Evolutionary conservation across 2,797 vertebrate species (phyloP).

Genomic region (Parotocinclus haroldoi): DNA sequence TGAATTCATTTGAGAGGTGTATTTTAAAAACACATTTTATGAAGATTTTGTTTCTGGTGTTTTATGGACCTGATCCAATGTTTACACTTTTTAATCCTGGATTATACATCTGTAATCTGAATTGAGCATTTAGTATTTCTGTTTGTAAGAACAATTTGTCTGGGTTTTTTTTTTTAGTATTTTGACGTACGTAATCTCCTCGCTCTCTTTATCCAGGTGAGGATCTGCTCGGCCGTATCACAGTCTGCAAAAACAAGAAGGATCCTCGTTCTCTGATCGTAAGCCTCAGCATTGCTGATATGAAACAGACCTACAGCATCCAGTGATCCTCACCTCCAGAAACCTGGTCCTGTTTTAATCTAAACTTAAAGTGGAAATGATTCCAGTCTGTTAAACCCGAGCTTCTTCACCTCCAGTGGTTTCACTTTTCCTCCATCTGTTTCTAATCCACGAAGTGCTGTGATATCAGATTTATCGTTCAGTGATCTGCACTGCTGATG

Average conservation of each 20-base stretch:
- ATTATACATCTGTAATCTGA: too few species aligned
- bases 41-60: too few species aligned
- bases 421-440: conserved; percentile 27
- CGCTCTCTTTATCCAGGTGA: conserved; percentile 68
- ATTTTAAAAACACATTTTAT: too few species aligned
- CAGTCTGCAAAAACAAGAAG: conserved; percentile 84
- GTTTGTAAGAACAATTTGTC: too few species aligned
- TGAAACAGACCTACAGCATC: conserved; percentile 79
- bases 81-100: too few species aligned
- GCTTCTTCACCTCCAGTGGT: neutral
- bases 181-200: too few species aligned
- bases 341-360: neutral
- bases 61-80: too few species aligned
- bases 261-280: conserved; percentile 89
- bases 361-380: neutral
- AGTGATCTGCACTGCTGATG: conserved; percentile 57
- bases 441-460: conserved; percentile 49
- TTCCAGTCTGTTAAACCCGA: neutral
- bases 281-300: conserved; percentile 72
- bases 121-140: too few species aligned
- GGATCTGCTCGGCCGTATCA: conserved; percentile 78
- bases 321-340: conserved; percentile 64
- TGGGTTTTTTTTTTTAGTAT: too few species aligned
- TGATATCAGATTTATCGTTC: conserved; percentile 54
- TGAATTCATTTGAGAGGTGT: too few species aligned